Base-by-base conservation (phyloP, 2,113 vertebrate genomes). In the Girardinichthys multiradiatus region DNA sequence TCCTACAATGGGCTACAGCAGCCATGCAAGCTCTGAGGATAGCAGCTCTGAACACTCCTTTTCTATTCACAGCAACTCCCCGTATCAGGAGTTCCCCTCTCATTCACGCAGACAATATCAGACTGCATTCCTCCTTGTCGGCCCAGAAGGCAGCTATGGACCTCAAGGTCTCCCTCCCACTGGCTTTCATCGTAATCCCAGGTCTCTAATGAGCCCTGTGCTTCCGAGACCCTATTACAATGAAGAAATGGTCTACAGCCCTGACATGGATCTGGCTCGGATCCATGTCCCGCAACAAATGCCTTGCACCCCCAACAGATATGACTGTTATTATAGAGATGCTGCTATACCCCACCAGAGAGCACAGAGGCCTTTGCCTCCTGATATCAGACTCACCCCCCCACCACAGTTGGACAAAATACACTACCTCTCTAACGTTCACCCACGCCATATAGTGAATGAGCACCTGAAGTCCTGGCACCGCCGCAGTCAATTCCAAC, bases 401-500 rank as follows among this genome's bases (percentile, higher is more conserved):
- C 93, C 94, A 0, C 93, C 94, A 3, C 89, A 95, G 4, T 93
- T 92, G 89, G 95, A 96, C 71, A 90, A 86, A 68, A 81, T 92
- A 30, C 89, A 85, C 13, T 86, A 92, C 28, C 75, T 63, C 24
- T n/a, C 71, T 59, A 74, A 84, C 3, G 88, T 67, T 26, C 87
- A 94, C 42, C 92, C 94, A 27, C 92, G 87, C n/a, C 93, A 95
- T 1, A 86, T 91, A 0, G 95, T 97, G 45, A 94, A 91, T 0
- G 95, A 96, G 28, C 95, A 96, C 74, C 94, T 97, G 12, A 94
- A 91, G 72, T 96, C 91, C 0, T 97, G 96, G 96, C 96, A 96
- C 27, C 88, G 93, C 42, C 93, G 96, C 11, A 95, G 91, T 30
- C 94, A 94, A 63, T 72, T 93, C 57, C 94, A 87, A 28, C 77